phyloP scores from a whole-genome alignment of 2,113 vertebrate species.

The Ploceus nigricollis region DNA sequence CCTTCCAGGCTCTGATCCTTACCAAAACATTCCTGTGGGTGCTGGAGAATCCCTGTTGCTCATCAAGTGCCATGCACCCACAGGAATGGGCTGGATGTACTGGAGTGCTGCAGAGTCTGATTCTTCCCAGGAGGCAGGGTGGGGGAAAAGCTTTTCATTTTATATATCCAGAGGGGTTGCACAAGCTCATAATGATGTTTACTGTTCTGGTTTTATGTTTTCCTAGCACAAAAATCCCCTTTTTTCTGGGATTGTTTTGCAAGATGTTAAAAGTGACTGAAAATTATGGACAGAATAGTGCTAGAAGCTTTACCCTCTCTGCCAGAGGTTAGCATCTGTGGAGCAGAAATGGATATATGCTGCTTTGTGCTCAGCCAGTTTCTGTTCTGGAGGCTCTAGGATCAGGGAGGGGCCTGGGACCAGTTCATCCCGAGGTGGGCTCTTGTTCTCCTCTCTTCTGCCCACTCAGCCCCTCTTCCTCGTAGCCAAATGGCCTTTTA shows the following conservation, averaged over 20 bases:
- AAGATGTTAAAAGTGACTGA: background rate
- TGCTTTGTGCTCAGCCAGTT: background rate
- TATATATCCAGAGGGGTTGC: background rate
- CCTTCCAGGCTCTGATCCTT: background rate
- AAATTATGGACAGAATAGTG: background rate
- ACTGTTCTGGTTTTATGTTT: background rate
- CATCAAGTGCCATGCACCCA: fast-evolving
- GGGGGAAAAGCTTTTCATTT: background rate
- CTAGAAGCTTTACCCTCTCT: background rate
- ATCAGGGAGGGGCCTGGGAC: background rate
- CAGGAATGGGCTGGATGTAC: background rate
- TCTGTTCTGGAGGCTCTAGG: background rate
- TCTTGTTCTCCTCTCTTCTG: background rate
- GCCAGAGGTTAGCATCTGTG: background rate
- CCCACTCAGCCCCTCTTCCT: background rate
- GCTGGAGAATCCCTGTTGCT: fast-evolving
- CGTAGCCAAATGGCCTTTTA: background rate
- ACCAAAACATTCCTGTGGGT: background rate
- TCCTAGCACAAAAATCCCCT: background rate
- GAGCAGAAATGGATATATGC: background rate
- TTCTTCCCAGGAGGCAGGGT: background rate
- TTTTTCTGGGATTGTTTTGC: constrained; percentile 7
- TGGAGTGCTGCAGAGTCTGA: background rate
- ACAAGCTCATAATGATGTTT: background rate
- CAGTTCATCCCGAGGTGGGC: background rate